Evolutionary conservation across 2,888 invertebrate species (phyloP).

Genomic region (Glaucopsyche alexis): DNA sequence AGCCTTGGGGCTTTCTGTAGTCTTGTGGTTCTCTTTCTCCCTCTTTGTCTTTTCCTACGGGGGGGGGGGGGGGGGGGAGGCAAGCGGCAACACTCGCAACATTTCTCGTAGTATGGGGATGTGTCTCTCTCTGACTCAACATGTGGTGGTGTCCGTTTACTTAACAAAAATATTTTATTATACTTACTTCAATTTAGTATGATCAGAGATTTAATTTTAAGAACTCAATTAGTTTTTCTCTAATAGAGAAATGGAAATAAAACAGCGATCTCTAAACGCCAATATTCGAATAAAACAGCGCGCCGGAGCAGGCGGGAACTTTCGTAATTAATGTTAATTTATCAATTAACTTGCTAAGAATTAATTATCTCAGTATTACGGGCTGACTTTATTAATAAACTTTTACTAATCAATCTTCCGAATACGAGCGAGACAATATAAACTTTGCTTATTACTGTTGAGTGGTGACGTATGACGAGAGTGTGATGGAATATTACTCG

Average conservation of each 20-base stretch:
- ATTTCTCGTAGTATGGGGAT: no score
- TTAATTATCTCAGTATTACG: slow-evolving; percentile 75
- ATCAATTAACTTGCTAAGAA: slow-evolving; percentile 77
- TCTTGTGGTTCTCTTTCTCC: no score
- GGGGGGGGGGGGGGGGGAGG: no score
- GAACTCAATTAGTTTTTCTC: no score
- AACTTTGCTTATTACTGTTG: slow-evolving; percentile 25
- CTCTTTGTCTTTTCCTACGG: no score
- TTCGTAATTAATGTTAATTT: slow-evolving; percentile 77
- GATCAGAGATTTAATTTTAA: no score
- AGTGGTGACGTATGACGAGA: neutral
- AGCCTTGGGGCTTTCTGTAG: no score
- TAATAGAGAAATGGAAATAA: slow-evolving; percentile 31
- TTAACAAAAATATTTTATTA: no score
- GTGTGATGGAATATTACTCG: slow-evolving; percentile 5
- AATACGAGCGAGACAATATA: slow-evolving; percentile 35
- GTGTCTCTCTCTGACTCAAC: no score
- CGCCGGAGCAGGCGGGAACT: slow-evolving; percentile 55
- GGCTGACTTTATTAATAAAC: slow-evolving; percentile 74
- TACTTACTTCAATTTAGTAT: no score
- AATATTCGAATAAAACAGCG: slow-evolving; percentile 43
- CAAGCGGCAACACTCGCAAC: no score
- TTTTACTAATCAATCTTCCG: slow-evolving; percentile 74
- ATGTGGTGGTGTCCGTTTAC: no score
- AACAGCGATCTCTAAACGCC: slow-evolving; percentile 34